Conservation (phyloP, 1,140 invertebrate genomes). For the Hesperophylax magnus region DNA sequence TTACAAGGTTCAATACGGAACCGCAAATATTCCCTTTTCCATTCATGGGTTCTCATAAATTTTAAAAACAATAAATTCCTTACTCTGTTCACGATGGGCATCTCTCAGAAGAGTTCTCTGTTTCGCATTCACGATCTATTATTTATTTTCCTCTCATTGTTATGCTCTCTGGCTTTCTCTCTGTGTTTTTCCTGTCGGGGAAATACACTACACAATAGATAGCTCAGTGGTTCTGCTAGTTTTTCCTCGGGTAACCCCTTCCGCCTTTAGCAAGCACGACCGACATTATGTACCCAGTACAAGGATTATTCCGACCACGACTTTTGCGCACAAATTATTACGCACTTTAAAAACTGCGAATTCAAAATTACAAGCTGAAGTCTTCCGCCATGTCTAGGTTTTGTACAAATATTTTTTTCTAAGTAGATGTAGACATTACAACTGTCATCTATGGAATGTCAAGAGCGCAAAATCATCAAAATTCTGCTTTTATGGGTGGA, state of each 20-base stretch:
- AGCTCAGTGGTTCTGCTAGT: constrained; percentile 18
- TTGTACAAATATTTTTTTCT: no score
- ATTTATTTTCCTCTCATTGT: constrained; percentile 56
- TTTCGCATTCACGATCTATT: constrained; percentile 50
- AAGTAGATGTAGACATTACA: no score
- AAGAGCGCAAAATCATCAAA: no score
- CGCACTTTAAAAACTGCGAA: no score
- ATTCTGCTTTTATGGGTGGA: no score
- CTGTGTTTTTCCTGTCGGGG: constrained; percentile 47
- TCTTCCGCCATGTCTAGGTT: no score
- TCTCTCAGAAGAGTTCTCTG: constrained; percentile 49
- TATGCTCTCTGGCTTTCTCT: constrained; percentile 39
- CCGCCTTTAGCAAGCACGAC: neutral
- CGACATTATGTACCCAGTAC: no score
- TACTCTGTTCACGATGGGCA: constrained; percentile 53
- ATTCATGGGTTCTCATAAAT: constrained; percentile 55
- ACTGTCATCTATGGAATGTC: no score
- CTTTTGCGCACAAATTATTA: no score
- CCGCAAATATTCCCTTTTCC: constrained; percentile 39
- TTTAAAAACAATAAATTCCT: constrained; percentile 55
- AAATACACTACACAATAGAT: constrained; percentile 37
- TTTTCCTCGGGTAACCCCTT: constrained; percentile 22
- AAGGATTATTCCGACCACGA: no score
- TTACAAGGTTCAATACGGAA: constrained; percentile 1
- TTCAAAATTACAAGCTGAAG: no score